Evolutionary conservation across 2,113 vertebrate genomes (phyloP).

Genomic region (Silurus meridionalis): DNA sequence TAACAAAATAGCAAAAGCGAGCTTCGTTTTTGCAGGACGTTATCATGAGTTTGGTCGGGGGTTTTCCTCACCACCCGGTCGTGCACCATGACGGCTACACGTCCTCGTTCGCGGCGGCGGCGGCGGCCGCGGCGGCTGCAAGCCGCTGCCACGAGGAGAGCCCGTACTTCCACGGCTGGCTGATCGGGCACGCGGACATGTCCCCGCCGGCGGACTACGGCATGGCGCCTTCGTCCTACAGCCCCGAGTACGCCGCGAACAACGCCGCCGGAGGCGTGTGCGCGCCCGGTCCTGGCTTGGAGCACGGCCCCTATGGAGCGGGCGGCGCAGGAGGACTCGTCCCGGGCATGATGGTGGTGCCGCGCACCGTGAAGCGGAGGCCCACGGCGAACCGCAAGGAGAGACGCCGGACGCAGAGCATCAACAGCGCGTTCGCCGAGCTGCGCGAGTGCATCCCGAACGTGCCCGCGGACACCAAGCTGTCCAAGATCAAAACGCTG

Average conservation of each 20-base stretch:
- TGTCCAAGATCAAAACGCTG: constrained; percentile 97
- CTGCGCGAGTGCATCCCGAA: constrained; percentile 96
- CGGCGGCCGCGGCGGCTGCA: constrained; percentile 85
- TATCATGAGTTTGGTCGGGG: constrained; percentile 91
- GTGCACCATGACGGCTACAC: constrained; percentile 97
- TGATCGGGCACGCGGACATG: constrained; percentile 94
- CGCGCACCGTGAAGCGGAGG: constrained; percentile 86
- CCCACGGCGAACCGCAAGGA: constrained; percentile 98
- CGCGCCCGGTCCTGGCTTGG: constrained; percentile 66
- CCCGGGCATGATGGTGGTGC: constrained; percentile 73
- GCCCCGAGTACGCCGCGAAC: constrained; percentile 90
- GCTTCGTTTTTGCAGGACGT: neutral
- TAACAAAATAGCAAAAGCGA: neutral
- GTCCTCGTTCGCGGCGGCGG: constrained; percentile 83
- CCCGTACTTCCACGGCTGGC: constrained; percentile 96
- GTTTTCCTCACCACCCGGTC: constrained; percentile 94
- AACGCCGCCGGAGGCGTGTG: constrained; percentile 61
- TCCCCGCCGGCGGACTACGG: constrained; percentile 93
- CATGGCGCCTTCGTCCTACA: constrained; percentile 90
- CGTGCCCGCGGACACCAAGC: constrained; percentile 95
- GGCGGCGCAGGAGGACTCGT: constrained; percentile 78
- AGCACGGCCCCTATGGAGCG: constrained; percentile 87
- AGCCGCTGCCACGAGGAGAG: constrained; percentile 92
- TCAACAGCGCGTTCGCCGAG: constrained; percentile 98
- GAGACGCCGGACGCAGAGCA: constrained; percentile 96